These are phyloP conservation scores for Cistogaster globosa DNA, from an alignment of 2,888 invertebrate genomes.

Conservation along the genomic window DNA sequence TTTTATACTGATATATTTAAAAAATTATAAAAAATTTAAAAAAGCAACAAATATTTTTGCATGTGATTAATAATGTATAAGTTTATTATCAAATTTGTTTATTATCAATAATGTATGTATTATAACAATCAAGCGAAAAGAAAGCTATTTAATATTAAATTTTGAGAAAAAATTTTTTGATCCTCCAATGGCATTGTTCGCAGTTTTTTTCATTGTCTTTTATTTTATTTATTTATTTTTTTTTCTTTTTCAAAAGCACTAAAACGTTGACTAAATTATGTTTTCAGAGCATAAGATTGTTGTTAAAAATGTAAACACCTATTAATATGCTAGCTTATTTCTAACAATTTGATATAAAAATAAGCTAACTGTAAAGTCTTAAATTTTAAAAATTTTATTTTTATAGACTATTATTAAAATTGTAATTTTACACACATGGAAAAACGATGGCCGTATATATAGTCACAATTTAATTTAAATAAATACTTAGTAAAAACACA, in stretches of 20 bases:
- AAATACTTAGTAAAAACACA: constrained; percentile 43
- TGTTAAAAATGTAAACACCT: constrained; percentile 18
- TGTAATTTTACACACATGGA: constrained; percentile 49
- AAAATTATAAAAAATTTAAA: constrained; percentile 73
- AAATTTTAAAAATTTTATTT: constrained; percentile 44
- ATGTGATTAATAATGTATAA: constrained; percentile 81
- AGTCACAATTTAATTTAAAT: constrained; percentile 69
- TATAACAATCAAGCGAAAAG: not conserved
- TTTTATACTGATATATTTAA: constrained; percentile 38
- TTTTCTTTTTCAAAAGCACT: too few species aligned
- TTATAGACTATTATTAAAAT: constrained; percentile 52
- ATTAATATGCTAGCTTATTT: constrained; percentile 23
- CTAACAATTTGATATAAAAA: not conserved
- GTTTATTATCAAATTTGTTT: constrained; percentile 55
- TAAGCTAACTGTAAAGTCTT: constrained; percentile 28
- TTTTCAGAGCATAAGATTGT: constrained; percentile 19
- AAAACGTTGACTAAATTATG: not conserved
- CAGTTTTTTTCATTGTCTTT: too few species aligned
- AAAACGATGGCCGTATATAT: constrained; percentile 62
- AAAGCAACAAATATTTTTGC: constrained; percentile 75
- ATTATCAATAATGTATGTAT: constrained; percentile 12
- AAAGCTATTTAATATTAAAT: constrained; percentile 1
- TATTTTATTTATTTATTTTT: too few species aligned
- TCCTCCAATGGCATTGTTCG: not conserved
- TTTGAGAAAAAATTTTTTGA: not conserved